These are phyloP conservation scores for Cyaniris semiargus DNA, from an alignment of 2,888 invertebrate genomes.

Conservation along the genomic window DNA sequence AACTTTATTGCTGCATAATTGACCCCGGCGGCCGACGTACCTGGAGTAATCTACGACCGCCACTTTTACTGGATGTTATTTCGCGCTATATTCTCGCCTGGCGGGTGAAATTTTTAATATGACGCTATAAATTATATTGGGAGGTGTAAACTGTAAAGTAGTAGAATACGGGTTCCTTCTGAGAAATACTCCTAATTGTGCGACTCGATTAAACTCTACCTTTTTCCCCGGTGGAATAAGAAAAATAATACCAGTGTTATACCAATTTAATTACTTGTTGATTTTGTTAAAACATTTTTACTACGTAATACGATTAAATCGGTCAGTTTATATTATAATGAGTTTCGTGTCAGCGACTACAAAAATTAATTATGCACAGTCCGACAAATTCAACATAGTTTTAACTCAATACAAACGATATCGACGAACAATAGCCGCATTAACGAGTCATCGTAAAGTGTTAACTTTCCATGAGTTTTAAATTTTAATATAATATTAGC, in stretches of 20 bases:
- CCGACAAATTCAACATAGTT: conserved; percentile 23
- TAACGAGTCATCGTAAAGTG: conserved; percentile 10
- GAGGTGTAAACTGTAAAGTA: not conserved
- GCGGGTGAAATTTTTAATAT: conserved; percentile 20
- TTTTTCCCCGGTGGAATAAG: not conserved
- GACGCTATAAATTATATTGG: conserved; percentile 8
- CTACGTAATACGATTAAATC: not conserved
- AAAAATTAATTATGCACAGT: conserved; percentile 26
- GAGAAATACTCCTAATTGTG: not conserved
- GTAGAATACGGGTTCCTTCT: not conserved
- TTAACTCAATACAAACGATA: conserved; percentile 22
- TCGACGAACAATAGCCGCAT: conserved; percentile 20
- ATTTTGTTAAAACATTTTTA: not conserved
- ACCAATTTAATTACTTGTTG: not conserved
- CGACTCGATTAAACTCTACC: not conserved
- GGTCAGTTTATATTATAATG: conserved; percentile 17
- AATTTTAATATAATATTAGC: not conserved
- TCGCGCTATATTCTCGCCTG: conserved; percentile 33
- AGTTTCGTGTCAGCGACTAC: conserved; percentile 16
- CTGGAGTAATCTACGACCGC: conserved; percentile 47
- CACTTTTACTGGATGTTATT: conserved; percentile 40
- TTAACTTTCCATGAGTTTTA: not conserved
- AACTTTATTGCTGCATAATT: conserved; percentile 78
- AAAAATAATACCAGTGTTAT: not conserved
- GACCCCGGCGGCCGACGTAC: conserved; percentile 70